Conservation (phyloP, 1,140 invertebrate genomes). For the Drosophila parabipectinata region DNA sequence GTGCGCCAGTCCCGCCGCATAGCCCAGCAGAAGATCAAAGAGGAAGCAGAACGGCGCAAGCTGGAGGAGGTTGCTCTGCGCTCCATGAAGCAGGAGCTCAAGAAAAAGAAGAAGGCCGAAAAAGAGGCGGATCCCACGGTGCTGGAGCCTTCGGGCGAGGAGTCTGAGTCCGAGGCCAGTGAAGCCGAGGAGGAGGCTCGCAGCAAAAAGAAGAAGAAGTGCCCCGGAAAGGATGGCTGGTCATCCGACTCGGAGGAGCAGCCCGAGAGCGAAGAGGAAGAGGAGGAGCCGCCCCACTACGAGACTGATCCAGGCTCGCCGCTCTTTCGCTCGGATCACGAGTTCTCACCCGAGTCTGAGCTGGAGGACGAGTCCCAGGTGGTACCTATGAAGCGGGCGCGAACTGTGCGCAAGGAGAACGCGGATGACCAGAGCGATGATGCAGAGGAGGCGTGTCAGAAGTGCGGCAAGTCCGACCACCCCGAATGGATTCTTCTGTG, state of each 20-base stretch:
- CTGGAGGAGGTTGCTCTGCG: constrained; percentile 88
- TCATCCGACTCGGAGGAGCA: constrained; percentile 88
- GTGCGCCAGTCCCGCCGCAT: constrained; percentile 91
- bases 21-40: constrained; percentile 93
- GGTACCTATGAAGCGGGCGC: constrained; percentile 87
- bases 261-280: constrained; percentile 86
- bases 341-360: constrained; percentile 92
- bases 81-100: constrained; percentile 87
- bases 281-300: constrained; percentile 86
- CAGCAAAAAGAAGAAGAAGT: constrained; percentile 86
- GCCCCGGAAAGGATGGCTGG: constrained; percentile 88
- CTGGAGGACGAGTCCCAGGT: constrained; percentile 87
- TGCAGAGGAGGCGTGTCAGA: constrained; percentile 90
- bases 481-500: constrained; percentile 98
- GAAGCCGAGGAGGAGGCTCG: constrained; percentile 82
- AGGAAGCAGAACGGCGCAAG: constrained; percentile 90
- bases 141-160: constrained; percentile 84
- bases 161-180: constrained; percentile 80
- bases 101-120: constrained; percentile 86
- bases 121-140: constrained; percentile 75
- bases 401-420: constrained; percentile 88
- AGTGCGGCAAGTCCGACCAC: constrained; percentile 94
- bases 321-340: constrained; percentile 94
- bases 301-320: constrained; percentile 86
- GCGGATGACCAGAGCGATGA: constrained; percentile 84